A percentile compares a stretch with the other conserved stretches of the same genome.
Conservation (phyloP, 2,888 invertebrate genomes). For the Resseliella maxima region DNA sequence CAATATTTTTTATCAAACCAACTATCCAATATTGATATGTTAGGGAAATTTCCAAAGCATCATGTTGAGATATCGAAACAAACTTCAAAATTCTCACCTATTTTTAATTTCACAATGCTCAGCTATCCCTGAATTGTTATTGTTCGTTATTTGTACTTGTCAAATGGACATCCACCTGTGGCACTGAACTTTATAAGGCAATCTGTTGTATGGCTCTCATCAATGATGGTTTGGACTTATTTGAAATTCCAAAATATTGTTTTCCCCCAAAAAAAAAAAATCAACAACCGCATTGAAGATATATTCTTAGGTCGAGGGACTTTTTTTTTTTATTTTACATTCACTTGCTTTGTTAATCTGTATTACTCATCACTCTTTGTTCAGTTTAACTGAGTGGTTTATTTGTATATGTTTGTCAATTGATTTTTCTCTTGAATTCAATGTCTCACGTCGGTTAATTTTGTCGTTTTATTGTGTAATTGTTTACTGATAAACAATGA, state of each 20-base stretch:
- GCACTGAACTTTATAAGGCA: not conserved
- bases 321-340: not conserved
- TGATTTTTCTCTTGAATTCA: not conserved
- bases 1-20: no score
- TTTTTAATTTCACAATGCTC: not conserved
- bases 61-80: not conserved
- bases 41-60: not conserved
- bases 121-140: not conserved
- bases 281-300: not conserved
- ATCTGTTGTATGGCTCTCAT: not conserved
- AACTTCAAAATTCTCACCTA: not conserved
- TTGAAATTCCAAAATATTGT: no score
- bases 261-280: no score
- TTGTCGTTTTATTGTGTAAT: not conserved
- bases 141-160: not conserved
- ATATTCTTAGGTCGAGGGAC: not conserved
- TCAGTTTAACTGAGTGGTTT: no score
- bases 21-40: not conserved
- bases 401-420: not conserved
- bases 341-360: not conserved
- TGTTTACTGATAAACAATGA: not conserved
- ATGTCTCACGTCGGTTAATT: not conserved
- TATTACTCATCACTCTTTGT: not conserved
- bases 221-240: no score
- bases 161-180: constrained; percentile 4